Evolutionary conservation across 2,113 vertebrate genomes (phyloP).

Genomic region (Chinchilla lanigera): DNA sequence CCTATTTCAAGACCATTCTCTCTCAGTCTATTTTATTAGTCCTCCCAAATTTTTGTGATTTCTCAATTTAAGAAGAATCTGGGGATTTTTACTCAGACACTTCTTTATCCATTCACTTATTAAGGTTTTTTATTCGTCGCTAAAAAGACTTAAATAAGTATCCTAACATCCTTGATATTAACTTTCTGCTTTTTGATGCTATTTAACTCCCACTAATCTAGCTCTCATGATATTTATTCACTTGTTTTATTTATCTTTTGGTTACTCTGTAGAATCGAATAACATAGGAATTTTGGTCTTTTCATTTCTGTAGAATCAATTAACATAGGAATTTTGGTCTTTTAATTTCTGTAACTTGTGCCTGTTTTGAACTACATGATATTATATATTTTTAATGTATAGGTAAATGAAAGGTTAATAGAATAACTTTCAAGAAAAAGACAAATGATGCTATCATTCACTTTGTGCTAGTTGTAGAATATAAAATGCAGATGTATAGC

Average conservation of each 20-base stretch:
- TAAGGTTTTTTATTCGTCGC: background rate
- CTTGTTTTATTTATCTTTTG: background rate
- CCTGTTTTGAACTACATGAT: background rate
- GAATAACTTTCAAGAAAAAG: background rate
- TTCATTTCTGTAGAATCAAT: background rate
- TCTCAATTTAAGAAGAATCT: background rate
- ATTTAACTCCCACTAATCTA: background rate
- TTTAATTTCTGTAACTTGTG: background rate
- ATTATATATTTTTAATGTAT: background rate
- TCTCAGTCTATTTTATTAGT: background rate
- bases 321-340: background rate
- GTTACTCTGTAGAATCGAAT: background rate
- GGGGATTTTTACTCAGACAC: background rate
- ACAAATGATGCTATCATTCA: background rate
- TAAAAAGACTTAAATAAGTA: background rate
- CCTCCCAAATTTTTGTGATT: background rate
- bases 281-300: background rate
- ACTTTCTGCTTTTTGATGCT: background rate
- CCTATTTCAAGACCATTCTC: background rate
- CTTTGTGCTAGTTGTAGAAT: background rate
- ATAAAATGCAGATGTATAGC: background rate
- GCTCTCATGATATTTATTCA: background rate
- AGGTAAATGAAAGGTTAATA: background rate
- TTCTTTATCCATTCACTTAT: background rate
- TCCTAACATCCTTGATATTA: background rate